Conservation (phyloP, 2,888 invertebrate genomes). For the Leucophenga montana region DNA sequence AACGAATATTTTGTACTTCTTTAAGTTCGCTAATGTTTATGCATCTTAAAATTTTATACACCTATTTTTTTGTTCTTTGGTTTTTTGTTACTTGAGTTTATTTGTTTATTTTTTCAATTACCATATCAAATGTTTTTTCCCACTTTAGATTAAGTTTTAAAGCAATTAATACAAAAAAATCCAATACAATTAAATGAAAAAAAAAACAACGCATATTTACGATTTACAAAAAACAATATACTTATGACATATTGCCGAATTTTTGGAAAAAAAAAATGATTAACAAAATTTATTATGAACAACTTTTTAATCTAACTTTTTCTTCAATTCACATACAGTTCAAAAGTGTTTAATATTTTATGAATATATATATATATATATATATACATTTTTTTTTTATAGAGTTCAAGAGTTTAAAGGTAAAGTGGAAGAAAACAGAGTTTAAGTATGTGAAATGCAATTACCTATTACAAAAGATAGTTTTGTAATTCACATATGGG, state of each 20-base stretch:
- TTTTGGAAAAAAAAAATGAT: no score
- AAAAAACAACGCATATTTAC: slow-evolving; percentile 21
- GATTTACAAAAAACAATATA: neutral
- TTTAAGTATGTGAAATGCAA: no score
- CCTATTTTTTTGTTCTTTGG: neutral
- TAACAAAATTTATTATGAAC: slow-evolving; percentile 59
- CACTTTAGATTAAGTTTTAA: slow-evolving; percentile 15
- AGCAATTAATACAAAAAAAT: neutral
- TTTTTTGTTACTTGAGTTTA: neutral
- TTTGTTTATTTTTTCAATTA: neutral
- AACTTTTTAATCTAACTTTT: slow-evolving; percentile 60
- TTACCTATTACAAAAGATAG: no score
- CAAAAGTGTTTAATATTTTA: neutral
- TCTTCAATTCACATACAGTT: slow-evolving; percentile 65
- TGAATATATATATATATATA: slow-evolving; percentile 42
- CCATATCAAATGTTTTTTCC: neutral
- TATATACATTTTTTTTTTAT: slow-evolving; percentile 35
- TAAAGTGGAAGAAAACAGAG: no score
- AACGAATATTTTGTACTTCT: neutral
- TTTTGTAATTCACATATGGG: no score
- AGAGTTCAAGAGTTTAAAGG: no score
- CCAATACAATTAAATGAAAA: slow-evolving; percentile 29
- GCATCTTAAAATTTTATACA: neutral
- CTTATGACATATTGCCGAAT: slow-evolving; percentile 17
- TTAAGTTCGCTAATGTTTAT: neutral